Base-by-base conservation (phyloP, 1,140 invertebrate species). In the Odontomachus brunneus region DNA sequence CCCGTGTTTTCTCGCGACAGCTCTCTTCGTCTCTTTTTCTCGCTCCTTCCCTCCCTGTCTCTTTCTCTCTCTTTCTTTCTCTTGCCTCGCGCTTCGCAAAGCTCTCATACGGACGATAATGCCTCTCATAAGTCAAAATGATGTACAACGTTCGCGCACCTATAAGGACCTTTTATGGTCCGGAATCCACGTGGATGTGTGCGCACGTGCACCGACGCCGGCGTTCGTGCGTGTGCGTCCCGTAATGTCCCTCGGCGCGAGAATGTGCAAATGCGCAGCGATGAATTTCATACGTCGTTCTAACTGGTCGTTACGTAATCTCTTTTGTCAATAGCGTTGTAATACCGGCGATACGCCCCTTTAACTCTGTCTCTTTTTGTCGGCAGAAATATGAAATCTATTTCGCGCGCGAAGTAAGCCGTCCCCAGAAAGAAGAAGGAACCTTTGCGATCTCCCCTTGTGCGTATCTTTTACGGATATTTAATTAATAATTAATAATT, bases 91-190 rank as follows among this genome's bases (percentile, higher is more conserved):
- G 15, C 65, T 62, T 82, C 55, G 73, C 12, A 73, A 78, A 84
- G 44, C 75, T 85, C 67, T 85, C 59, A 29, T 66, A 83, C 44
- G 51, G 72, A 71, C 84, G 86, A 88, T 91, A 91, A 89, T 88
- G 83, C 85, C 76, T 86, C 84, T 88, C 91, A 90, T 91, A 92
- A 93, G 82, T 91, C 91, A 91, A 90, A 89, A 88, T 91, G 89
- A 92, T 92, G 83, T 90, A 91, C 90, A 78, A 84, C 69, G 55
- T 89, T 86, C 86, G 84, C 82, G 57, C 48, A 67, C 59, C 57
- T 74, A 88, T 89, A 89, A 91, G 84, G 72, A 80, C 69, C 84
- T 87, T 84, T 86, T 83, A 86, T 72, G 65, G 78, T 62, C 51
- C 24, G 62, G 22, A 60, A 65, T 57, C 22, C 51, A 38, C 29